Base-by-base conservation (phyloP, 2,113 vertebrate species). In the Eclectus roratus region DNA sequence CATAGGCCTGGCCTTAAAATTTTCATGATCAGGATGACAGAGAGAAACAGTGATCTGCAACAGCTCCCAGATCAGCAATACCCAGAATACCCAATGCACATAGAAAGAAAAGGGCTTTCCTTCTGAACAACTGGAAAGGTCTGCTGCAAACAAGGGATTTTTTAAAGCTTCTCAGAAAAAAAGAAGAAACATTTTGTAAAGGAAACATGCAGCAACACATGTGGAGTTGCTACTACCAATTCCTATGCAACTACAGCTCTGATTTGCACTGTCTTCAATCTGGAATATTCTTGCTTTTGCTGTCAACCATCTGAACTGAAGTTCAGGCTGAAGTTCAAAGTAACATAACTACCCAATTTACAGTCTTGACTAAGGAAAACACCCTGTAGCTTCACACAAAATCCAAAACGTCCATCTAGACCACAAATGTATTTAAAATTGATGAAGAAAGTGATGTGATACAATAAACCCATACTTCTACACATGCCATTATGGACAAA, bases 21-120 rank as follows among this genome's bases (percentile, higher is more conserved):
- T 80, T 95, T 96, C 82, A 91, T 83, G 68, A 83, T 60, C 55
- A 29, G 50, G 55, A 46, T 85, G 88, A 83, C 80, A 76, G 23
- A 91, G 63, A 85, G 46, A 55, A 91, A 18, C 14, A 31, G 28
- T 3, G 23, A 56, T 61, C 56, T 77, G 37, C 53, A 76, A 21
- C 11, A 3, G 50, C 39, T 94, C 80, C 82, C 55, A 28, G 33
- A 20, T 47, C 88, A 74, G 88, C 72, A 88, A 60, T 80, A 39
- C 37, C 9, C 80, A 64, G 63, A 71, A 58, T n/a, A 58, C 33
- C 20, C 55, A 39, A 24, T 3, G 23, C 3, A 6, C 20, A 20
- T 6, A 33, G 49, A 60, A 70, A 46, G 31, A 46, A 50, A 90
- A 68, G 17, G 16, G 10, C 3, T 69, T 56, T 58, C n/a, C n/a